Conservation (phyloP, 2,797 vertebrate species). For the Coendou prehensilis region DNA sequence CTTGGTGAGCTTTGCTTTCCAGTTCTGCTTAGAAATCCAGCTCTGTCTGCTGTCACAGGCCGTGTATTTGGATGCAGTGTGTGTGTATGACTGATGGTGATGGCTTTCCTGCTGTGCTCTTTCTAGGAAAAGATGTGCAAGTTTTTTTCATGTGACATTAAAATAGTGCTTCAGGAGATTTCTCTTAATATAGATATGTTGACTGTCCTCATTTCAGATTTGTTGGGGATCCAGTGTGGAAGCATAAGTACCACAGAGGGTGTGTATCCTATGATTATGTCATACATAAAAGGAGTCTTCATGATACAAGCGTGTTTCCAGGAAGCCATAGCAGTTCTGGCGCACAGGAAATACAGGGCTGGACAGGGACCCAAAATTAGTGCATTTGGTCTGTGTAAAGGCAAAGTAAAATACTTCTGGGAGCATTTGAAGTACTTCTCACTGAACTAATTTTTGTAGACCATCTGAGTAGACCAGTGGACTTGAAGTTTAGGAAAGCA, state of each 20-base stretch:
- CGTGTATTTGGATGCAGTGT: not conserved
- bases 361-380: not conserved
- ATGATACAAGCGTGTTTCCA: not conserved
- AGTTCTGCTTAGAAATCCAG: not conserved
- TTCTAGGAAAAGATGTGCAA: conserved; percentile 38
- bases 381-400: conserved; percentile 24
- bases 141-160: conserved; percentile 26
- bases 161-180: not conserved
- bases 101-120: not conserved
- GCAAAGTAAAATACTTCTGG: conserved; percentile 29
- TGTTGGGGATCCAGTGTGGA: not conserved
- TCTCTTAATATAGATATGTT: conserved; percentile 30
- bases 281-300: conserved; percentile 14
- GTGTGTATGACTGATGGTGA: not conserved
- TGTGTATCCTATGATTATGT: not conserved
- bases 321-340: too few species aligned
- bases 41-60: not conserved
- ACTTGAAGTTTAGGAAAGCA: conserved; percentile 50
- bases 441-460: conserved; percentile 48
- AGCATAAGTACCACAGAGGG: not conserved
- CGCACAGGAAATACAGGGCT: not conserved
- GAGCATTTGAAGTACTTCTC: conserved; percentile 26
- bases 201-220: conserved; percentile 26
- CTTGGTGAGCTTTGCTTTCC: not conserved
- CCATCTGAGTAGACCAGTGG: not conserved